phyloP scores from a whole-genome alignment of 1,140 invertebrate genomes.

The Chymomyza costata region DNA sequence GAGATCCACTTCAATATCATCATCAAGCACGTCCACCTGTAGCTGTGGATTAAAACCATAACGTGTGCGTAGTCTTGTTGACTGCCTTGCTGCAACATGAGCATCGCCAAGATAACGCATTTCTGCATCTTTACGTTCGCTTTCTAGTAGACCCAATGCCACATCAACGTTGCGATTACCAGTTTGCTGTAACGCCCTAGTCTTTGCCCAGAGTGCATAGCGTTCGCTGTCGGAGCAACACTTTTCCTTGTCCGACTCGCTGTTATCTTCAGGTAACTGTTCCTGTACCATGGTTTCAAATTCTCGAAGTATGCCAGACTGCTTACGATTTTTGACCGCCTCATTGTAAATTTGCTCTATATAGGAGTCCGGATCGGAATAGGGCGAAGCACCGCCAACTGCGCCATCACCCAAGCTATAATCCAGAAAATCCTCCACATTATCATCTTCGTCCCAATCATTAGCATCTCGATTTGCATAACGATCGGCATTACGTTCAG shows the following conservation, averaged over 20 bases:
- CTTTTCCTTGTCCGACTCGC: conserved; percentile 56
- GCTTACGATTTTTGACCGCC: conserved; percentile 63
- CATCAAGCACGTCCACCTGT: conserved; percentile 36
- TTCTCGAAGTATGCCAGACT: conserved; percentile 62
- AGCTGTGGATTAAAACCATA: conserved; percentile 62
- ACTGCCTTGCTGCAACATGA: conserved; percentile 49
- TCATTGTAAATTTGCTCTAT: conserved; percentile 74
- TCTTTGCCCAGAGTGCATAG: conserved; percentile 55
- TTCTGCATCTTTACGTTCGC: conserved; percentile 47
- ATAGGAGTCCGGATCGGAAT: conserved; percentile 62
- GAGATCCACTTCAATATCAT: conserved; percentile 64
- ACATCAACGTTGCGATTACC: conserved; percentile 35
- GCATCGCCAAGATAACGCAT: conserved; percentile 66
- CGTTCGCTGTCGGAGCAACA: conserved; percentile 52
- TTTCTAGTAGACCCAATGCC: conserved; percentile 42
- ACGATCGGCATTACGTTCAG: conserved; percentile 64
- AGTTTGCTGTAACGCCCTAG: conserved; percentile 29
- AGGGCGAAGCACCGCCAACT: conserved; percentile 45
- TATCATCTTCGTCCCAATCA: conserved; percentile 63
- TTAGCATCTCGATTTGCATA: conserved; percentile 59
- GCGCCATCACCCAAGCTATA: conserved; percentile 56
- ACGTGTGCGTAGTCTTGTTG: conserved; percentile 54
- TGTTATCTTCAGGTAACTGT: conserved; percentile 41
- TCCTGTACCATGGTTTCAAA: conserved; percentile 65
- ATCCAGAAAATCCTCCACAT: conserved; percentile 42